Conservation (phyloP, 2,888 invertebrate genomes). For the Lagria hirta region DNA sequence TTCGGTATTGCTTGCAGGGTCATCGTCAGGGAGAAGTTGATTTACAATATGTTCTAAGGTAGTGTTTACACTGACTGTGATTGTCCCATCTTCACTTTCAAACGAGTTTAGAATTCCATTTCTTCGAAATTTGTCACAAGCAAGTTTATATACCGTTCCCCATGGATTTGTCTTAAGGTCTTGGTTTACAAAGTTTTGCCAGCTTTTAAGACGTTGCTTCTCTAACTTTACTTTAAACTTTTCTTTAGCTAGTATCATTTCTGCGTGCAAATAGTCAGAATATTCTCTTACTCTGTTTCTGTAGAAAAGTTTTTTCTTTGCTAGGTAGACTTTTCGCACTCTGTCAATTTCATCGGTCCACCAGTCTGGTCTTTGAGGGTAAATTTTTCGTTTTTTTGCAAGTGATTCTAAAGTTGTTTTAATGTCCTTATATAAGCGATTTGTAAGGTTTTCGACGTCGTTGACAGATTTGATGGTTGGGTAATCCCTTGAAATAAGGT, state of each 20-base stretch:
- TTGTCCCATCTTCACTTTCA: not conserved
- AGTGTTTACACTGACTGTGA: not conserved
- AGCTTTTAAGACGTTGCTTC: not conserved
- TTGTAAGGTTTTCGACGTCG: not conserved
- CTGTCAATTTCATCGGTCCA: constrained; percentile 4
- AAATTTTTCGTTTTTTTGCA: not conserved
- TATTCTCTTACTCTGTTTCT: constrained; percentile 3
- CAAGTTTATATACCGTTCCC: constrained; percentile 1
- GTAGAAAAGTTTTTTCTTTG: constrained; percentile 1
- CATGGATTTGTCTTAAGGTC: constrained; percentile 1
- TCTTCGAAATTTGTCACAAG: not conserved
- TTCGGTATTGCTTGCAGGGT: not conserved
- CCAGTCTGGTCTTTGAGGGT: not conserved
- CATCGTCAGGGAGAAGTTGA: constrained; percentile 3
- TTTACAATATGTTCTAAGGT: too few relatives aligned
- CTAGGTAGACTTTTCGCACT: not conserved
- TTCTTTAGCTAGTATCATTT: not conserved
- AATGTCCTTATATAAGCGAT: not conserved
- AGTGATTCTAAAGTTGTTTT: not conserved
- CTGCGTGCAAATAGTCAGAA: not conserved
- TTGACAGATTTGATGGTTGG: not conserved
- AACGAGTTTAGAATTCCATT: not conserved
- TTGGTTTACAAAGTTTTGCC: not conserved
- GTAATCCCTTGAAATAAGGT: too few relatives aligned
- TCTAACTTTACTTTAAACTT: not conserved